Evolutionary conservation across 2,113 vertebrate species (phyloP).

Genomic region (Corythoichthys haematopterus): DNA sequence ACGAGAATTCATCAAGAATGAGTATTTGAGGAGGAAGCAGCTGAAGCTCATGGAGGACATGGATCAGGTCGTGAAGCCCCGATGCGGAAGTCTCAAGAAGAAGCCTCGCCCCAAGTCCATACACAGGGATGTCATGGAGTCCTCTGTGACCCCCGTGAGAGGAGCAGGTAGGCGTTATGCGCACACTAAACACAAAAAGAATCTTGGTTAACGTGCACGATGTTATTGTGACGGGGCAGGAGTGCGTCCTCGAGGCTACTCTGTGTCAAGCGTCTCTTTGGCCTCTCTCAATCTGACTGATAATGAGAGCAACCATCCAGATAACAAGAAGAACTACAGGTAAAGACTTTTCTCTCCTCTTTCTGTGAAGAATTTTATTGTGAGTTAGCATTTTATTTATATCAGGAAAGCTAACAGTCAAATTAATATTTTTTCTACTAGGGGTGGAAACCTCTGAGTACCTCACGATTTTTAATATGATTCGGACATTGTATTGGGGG

Average conservation of each 20-base stretch:
- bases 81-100: constrained; percentile 81
- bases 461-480: no score
- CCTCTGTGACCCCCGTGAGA: constrained; percentile 78
- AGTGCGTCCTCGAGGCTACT: constrained; percentile 79
- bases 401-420: no score
- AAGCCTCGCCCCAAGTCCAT: constrained; percentile 95
- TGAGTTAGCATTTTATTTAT: not conserved
- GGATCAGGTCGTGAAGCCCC: constrained; percentile 86
- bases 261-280: constrained; percentile 90
- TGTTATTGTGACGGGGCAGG: constrained; percentile 58
- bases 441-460: no score
- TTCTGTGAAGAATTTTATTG: not conserved
- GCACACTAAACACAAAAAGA: not conserved
- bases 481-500: no score
- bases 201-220: not conserved
- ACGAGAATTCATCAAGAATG: constrained; percentile 88
- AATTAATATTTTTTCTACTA: no score
- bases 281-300: constrained; percentile 91
- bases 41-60: constrained; percentile 94
- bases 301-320: constrained; percentile 81
- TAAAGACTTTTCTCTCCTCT: constrained; percentile 47
- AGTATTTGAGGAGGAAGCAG: constrained; percentile 90
- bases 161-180: constrained; percentile 74
- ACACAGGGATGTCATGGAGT: constrained; percentile 86
- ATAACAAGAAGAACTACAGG: constrained; percentile 90